These are phyloP conservation scores for Atractosteus spatula DNA, from an alignment of 2,113 vertebrate species.

Conservation along the genomic window DNA sequence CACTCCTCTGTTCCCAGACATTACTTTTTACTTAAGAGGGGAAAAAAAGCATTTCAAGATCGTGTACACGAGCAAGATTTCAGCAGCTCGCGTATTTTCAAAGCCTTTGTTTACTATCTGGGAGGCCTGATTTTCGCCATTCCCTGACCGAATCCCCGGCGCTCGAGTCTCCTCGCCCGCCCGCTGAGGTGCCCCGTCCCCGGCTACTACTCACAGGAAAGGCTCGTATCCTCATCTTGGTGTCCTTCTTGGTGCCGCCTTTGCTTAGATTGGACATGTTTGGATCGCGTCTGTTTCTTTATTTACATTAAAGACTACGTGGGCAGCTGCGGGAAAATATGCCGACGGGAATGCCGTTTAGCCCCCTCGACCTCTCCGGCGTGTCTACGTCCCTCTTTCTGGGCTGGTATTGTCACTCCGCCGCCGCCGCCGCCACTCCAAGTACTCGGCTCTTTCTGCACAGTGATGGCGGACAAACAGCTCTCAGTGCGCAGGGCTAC, in stretches of 20 bases:
- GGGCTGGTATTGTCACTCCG: not conserved
- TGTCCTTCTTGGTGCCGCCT: slow-evolving; percentile 96
- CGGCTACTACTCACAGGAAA: slow-evolving; percentile 86
- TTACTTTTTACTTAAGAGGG: too few relatives aligned
- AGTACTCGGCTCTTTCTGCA: slow-evolving; percentile 37
- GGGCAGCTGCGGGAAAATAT: slow-evolving; percentile 43
- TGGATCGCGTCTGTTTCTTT: slow-evolving; percentile 56
- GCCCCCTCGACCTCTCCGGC: slow-evolving; percentile 51
- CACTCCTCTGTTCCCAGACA: not conserved
- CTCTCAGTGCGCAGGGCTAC: slow-evolving; percentile 64
- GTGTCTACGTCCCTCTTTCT: not conserved
- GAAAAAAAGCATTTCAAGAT: too few relatives aligned
- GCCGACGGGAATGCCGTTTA: slow-evolving; percentile 46
- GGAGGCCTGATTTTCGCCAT: slow-evolving; percentile 10
- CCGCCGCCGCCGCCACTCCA: slow-evolving; percentile 1
- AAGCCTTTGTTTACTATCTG: slow-evolving; percentile 9
- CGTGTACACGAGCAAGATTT: not conserved
- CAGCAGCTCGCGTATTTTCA: not conserved
- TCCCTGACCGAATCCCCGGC: slow-evolving; percentile 43
- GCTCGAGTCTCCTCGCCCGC: slow-evolving; percentile 39
- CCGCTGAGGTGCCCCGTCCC: slow-evolving; percentile 34
- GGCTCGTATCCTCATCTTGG: slow-evolving; percentile 98
- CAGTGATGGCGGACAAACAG: slow-evolving; percentile 72
- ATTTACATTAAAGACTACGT: slow-evolving; percentile 66
- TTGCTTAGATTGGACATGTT: slow-evolving; percentile 96